Evolutionary conservation across 1,140 invertebrate species (phyloP).

Genomic region (Aphaenogaster ashmeadi): DNA sequence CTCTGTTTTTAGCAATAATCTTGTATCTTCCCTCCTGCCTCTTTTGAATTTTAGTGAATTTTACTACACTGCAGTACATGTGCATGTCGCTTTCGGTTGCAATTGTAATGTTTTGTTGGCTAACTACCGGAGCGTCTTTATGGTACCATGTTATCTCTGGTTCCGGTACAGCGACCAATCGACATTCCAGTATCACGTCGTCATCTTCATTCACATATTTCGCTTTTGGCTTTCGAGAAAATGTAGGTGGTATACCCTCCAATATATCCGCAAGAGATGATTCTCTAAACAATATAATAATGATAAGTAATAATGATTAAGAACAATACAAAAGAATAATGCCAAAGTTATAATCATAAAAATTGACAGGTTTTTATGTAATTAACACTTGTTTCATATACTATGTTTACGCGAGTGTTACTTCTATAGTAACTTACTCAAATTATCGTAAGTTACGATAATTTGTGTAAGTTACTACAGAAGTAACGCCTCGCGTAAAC

Average conservation of each 20-base stretch:
- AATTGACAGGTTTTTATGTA: no score
- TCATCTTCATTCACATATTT: conserved; percentile 94
- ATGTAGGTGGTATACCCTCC: conserved; percentile 97
- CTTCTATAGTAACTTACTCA: no score
- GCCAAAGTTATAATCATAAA: conserved; percentile 24
- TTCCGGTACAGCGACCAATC: conserved; percentile 95
- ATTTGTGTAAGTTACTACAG: no score
- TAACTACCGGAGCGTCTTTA: conserved; percentile 91
- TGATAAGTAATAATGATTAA: conserved; percentile 34
- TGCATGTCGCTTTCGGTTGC: conserved; percentile 95
- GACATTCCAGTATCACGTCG: conserved; percentile 93
- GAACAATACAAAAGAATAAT: not conserved
- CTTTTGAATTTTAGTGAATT: conserved; percentile 92
- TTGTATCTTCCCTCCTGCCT: conserved; percentile 96
- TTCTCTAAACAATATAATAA: conserved; percentile 88
- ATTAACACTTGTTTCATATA: no score
- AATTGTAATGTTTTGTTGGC: conserved; percentile 90
- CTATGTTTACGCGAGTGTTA: no score
- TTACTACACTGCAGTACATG: conserved; percentile 94
- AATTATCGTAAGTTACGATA: no score
- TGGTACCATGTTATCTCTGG: conserved; percentile 95
- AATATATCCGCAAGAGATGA: conserved; percentile 96
- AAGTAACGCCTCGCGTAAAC: no score
- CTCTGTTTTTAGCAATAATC: conserved; percentile 95
- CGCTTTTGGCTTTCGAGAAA: conserved; percentile 94